Conservation (phyloP, 2,113 vertebrate genomes). For the Mirza zaza region DNA sequence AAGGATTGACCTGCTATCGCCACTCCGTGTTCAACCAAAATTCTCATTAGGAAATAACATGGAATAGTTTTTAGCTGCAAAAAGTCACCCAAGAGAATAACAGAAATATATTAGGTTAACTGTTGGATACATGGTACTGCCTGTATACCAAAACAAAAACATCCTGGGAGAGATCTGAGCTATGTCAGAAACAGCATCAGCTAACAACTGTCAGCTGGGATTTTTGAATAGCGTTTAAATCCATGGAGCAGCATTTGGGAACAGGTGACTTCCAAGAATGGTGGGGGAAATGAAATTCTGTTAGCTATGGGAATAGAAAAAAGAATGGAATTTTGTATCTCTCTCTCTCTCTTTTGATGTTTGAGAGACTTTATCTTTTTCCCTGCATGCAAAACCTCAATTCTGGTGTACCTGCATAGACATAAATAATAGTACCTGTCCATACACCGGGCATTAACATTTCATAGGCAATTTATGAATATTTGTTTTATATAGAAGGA, state of each 20-base stretch:
- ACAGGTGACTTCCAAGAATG: slow-evolving; percentile 52
- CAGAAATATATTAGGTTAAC: slow-evolving; percentile 65
- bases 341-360: not conserved
- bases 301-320: not conserved
- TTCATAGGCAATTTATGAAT: slow-evolving; percentile 16
- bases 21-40: slow-evolving; percentile 58
- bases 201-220: slow-evolving; percentile 49
- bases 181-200: slow-evolving; percentile 49
- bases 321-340: not conserved
- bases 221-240: slow-evolving; percentile 61
- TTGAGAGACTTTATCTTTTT: not conserved
- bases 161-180: slow-evolving; percentile 44
- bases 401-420: not conserved
- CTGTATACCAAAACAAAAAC: slow-evolving; percentile 55
- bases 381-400: not conserved
- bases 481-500: not conserved
- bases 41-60: slow-evolving; percentile 69
- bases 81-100: slow-evolving; percentile 54
- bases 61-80: slow-evolving; percentile 57
- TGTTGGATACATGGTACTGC: not conserved
- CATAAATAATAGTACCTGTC: not conserved
- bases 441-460: not conserved
- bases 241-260: not conserved
- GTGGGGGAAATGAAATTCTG: slow-evolving; percentile 54
- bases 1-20: slow-evolving; percentile 51